Conservation (phyloP, 2,797 vertebrate species). For the Gobio occitaniae region DNA sequence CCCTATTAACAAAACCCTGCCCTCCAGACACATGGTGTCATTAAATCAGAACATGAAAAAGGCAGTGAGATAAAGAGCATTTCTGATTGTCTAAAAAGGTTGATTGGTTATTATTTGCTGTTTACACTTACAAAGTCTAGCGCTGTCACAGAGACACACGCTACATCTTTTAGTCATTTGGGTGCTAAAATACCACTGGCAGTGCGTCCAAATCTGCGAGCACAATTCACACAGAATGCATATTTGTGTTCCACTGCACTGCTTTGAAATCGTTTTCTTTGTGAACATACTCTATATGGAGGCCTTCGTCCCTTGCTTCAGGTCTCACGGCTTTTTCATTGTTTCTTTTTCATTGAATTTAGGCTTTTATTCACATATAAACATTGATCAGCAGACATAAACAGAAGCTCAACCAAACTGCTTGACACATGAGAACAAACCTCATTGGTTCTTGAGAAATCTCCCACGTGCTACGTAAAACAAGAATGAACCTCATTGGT, state of each 20-base stretch:
- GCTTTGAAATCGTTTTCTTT: background rate
- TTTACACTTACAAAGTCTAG: background rate
- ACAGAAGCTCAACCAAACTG: too few relatives aligned
- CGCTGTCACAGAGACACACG: background rate
- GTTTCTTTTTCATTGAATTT: too few relatives aligned
- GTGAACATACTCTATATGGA: background rate
- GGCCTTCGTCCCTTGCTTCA: background rate
- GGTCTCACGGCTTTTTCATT: background rate
- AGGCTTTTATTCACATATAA: too few relatives aligned
- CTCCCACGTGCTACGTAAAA: too few relatives aligned
- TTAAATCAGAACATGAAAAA: background rate
- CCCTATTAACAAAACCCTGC: background rate
- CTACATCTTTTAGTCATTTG: background rate
- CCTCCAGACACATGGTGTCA: background rate
- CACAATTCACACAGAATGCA: background rate
- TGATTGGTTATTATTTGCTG: background rate
- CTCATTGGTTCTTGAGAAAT: too few relatives aligned
- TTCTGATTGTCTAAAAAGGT: background rate
- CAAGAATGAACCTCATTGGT: too few relatives aligned
- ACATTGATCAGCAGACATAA: too few relatives aligned
- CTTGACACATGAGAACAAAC: too few relatives aligned
- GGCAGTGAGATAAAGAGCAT: background rate
- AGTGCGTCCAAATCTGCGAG: background rate
- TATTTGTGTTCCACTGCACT: background rate
- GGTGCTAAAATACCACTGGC: background rate